Evolutionary conservation across 2,888 invertebrate species (phyloP), one percentile per base, ranked within the genome.

Genomic region (Drosophila algonquin): DNA sequence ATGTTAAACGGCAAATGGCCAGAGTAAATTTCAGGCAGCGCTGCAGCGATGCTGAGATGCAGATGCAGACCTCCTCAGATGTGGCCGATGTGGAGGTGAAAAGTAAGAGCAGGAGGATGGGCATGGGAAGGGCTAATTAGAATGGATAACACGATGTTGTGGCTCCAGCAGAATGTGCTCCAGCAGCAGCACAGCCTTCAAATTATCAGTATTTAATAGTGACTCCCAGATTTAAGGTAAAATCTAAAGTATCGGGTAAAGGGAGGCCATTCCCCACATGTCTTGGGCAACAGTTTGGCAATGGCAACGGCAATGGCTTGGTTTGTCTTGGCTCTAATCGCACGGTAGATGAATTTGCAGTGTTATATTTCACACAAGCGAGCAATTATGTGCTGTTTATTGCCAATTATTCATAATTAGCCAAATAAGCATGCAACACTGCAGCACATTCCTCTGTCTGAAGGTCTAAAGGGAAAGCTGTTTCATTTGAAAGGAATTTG

Each of bases 361-460:
- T 14, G 40, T 5, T 40, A 57, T 51, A 65, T 63, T 76, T 81
- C 64, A 59, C 77, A 82, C 79, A 61, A 63, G 51, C 56, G 1
- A 52, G 55, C 79, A 79, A 82, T 82, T 80, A 79, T 80, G 80
- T 76, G 71, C 80, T 62, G 61, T 53, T n/a, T n/a, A 40, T n/a
- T 7, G 7, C 56, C 54, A 80, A 81, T 84, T 79, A 79, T 72
- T 81, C 82, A 74, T 71, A 72, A 75, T 82, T 82, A 81, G 65
- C 61, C 69, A 54, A 69, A 60, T 51, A 57, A 57, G 59, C 24
- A 24, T 27, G 27, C 4, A 27, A 7, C 27, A 7, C 1, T 27
- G 27, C 27, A 6, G 7, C 27, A 27, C 27, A 6, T 6, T 27
- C 6, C 48, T 44, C 21, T 54, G 47, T 44, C 14, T 6, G n/a